phyloP scores from a whole-genome alignment of 53 echinoderm and acorn worm genomes.

The Mesocentrotus franciscanus region DNA sequence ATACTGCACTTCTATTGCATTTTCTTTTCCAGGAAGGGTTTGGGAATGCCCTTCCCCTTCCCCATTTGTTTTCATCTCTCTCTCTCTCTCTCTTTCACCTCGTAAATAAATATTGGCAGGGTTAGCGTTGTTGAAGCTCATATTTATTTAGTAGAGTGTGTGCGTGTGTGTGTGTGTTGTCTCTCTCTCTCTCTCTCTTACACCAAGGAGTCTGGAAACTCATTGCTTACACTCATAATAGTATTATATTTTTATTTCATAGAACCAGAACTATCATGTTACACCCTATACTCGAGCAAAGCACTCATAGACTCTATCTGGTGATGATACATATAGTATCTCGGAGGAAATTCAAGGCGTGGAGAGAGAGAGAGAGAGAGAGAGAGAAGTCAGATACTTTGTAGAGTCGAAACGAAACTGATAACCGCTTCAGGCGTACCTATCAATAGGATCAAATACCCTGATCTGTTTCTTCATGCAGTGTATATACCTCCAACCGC shows the following conservation, averaged over 20 bases:
- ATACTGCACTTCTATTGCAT: not conserved
- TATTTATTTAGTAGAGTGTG: too few species aligned
- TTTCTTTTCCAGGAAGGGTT: too few species aligned
- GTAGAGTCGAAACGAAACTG: conserved; percentile 22
- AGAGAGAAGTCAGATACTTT: not conserved
- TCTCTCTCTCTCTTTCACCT: too few species aligned
- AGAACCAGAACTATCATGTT: not conserved
- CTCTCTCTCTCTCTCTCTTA: not conserved
- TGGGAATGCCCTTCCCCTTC: too few species aligned
- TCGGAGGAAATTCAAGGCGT: not conserved
- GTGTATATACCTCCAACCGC: too few species aligned
- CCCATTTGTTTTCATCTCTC: too few species aligned
- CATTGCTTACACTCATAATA: too few species aligned
- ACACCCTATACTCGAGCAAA: not conserved
- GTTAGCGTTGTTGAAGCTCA: too few species aligned
- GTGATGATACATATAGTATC: not conserved
- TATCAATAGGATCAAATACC: not conserved
- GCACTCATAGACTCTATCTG: not conserved
- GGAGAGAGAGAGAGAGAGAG: not conserved
- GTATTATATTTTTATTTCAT: not conserved
- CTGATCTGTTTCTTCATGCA: not conserved
- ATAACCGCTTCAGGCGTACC: not conserved
- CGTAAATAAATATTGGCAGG: too few species aligned
- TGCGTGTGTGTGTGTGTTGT: too few species aligned
- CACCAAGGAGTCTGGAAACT: too few species aligned